phyloP scores from a whole-genome alignment of 2,888 invertebrate genomes.

The Fabriciana adippe region DNA sequence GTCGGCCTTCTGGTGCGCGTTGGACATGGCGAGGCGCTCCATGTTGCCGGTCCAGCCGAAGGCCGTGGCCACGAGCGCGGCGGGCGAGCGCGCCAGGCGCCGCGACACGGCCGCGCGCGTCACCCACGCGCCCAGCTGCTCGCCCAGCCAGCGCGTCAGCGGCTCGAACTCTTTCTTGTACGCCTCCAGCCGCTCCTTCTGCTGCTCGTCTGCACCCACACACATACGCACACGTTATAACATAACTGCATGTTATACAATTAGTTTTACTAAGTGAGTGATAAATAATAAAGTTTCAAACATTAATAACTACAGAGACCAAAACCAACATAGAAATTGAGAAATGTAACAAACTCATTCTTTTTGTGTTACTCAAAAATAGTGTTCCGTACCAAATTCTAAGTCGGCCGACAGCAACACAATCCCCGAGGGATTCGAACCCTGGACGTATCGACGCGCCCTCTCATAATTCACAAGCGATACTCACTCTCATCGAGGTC shows the following conservation, averaged over 20 bases:
- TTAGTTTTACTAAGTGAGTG: too few relatives aligned
- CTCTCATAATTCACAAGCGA: background rate
- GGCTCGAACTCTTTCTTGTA: conserved; percentile 92
- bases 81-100: conserved; percentile 94
- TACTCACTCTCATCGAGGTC: conserved; percentile 87
- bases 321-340: too few relatives aligned
- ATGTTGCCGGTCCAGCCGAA: conserved; percentile 99
- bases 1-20: conserved; percentile 97
- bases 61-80: conserved; percentile 97
- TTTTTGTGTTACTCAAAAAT: too few relatives aligned
- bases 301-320: too few relatives aligned
- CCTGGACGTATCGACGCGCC: background rate
- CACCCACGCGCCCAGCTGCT: conserved; percentile 89
- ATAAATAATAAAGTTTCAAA: too few relatives aligned
- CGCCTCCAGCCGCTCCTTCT: conserved; percentile 89
- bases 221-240: too few relatives aligned
- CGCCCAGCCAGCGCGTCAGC: conserved; percentile 93
- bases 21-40: conserved; percentile 97
- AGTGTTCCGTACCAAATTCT: too few relatives aligned
- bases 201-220: conserved; percentile 69
- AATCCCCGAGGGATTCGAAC: conserved; percentile 19
- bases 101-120: conserved; percentile 93
- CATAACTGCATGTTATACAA: too few relatives aligned
- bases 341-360: too few relatives aligned
- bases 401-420: too few relatives aligned